Evolutionary conservation across 2,797 vertebrate genomes (phyloP), one percentile per base, ranked within the genome.

Genomic region (Girardinus metallicus): DNA sequence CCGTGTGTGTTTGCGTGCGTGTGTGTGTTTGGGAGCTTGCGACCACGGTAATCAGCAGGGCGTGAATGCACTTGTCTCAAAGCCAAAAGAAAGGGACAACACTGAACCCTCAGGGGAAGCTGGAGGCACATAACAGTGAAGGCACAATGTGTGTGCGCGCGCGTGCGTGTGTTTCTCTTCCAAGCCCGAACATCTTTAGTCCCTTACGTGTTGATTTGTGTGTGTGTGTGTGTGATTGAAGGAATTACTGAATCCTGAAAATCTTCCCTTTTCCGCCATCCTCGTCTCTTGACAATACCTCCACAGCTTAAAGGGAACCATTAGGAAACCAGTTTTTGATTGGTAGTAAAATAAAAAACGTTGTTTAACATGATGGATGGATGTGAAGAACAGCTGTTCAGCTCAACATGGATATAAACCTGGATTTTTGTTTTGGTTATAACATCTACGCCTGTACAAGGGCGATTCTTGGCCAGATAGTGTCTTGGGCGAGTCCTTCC

Each of bases 51-150:
- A 81, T 87, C 87, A 90, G 60, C n/a, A 6, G 85, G 79, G 87
- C 75, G 9, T 83, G 83, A 88, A 82, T 80, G 79, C 47, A 84
- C 47, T 76, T 1, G 44, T 80, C 80, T 80, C 74, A 34, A 78
- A 82, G 85, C 74, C 51, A 47, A 80, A 77, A 77, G 71, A 10
- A 82, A 85, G 85, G 79, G 78, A 87, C 83, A 87, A 86, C 85
- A 86, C 85, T 93, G 86, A 66, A 89, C 79, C 78, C 89, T 91
- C 79, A 41, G 75, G 86, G 85, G 87, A 29, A 75, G 39, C 83
- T 62, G 83, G 43, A 51, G 77, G 39, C 49, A 36, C 79, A 49
- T 51, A 53, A 74, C 53, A 76, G 26, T 79, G 49, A 43, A 47
- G 43, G 39, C 55, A 78, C 83, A 77, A 51, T 72, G 70, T 85